phyloP scores from a whole-genome alignment of 2,888 invertebrate species.

The Chymomyza caudatula region DNA sequence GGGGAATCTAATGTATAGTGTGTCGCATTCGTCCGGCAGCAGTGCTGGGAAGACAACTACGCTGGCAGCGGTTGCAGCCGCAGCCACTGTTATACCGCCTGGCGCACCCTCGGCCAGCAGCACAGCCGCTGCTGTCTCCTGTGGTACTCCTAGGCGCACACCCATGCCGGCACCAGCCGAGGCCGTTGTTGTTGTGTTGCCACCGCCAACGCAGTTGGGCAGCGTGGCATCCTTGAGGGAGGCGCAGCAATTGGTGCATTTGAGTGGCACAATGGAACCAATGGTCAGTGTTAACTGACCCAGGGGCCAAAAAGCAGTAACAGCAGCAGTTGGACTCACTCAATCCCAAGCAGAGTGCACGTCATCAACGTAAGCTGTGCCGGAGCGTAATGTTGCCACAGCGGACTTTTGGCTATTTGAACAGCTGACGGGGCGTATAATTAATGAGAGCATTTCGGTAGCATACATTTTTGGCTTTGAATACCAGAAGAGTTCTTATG shows the following conservation, averaged over 20 bases:
- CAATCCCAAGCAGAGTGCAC: constrained; percentile 44
- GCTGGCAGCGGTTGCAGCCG: constrained; percentile 62
- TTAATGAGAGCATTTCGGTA: constrained; percentile 50
- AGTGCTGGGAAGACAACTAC: constrained; percentile 50
- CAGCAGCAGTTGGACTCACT: background rate
- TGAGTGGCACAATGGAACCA: constrained; percentile 63
- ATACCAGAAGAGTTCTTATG: background rate
- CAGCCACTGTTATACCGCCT: constrained; percentile 72
- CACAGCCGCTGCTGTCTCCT: background rate
- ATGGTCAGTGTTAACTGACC: constrained; percentile 76
- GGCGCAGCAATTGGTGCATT: constrained; percentile 61
- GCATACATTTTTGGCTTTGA: constrained; percentile 35
- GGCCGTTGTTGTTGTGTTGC: constrained; percentile 71
- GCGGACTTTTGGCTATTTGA: constrained; percentile 2
- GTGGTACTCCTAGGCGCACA: background rate
- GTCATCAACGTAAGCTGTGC: constrained; percentile 54
- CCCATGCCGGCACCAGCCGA: constrained; percentile 55
- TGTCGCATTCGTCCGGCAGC: constrained; percentile 43
- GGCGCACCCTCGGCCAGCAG: constrained; percentile 64
- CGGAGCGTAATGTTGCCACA: constrained; percentile 25
- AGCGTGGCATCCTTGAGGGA: constrained; percentile 57
- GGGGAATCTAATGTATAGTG: constrained; percentile 57
- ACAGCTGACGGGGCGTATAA: constrained; percentile 48
- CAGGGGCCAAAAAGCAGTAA: constrained; percentile 36
- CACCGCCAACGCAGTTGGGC: constrained; percentile 55